Base-by-base conservation (phyloP, 2,888 invertebrate genomes). In the Nemotelus pantherinus region DNA sequence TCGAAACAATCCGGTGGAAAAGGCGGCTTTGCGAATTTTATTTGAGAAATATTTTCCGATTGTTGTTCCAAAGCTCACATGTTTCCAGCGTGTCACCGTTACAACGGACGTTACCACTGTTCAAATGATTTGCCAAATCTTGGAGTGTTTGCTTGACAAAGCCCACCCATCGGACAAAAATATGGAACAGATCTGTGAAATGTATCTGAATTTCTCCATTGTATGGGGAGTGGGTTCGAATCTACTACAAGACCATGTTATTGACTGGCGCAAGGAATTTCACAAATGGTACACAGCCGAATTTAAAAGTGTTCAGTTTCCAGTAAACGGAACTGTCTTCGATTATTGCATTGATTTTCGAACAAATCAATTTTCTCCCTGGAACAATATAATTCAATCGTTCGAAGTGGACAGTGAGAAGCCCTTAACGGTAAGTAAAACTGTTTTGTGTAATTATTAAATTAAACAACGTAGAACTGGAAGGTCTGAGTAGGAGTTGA, bases 181-280 rank as follows among this genome's bases (percentile, higher is more conserved):
- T 79, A 83, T 45, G 84, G 85, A 78, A 76, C 82, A 75, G 87
- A 93, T 93, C 92, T 92, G 82, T 84, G 98, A 98, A 88, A 91
- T 93, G 7, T 96, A 97, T 86, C 98, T 98, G 87, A 95, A 93
- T 3, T 98, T 98, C 86, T 92, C 93, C 48, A 90, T 93, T 78
- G 91, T 97, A 71, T 98, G 98, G 98, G 95, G 97, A 2, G 98
- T 98, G 84, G 98, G 98, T 2, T 96, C 97, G 0, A 93, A 93
- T 0, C 89, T 95, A 80, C 95, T 94, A 87, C 95, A 95, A 89
- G 97, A 98, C 87, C 93, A 95, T 88, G 88, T 95, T 76, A 90
- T 94, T 9, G 98, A 98, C 86, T 96, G 97, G 93, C 91, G 97
- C 75, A 93, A 93, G 80, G 98, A 98, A 85, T 98, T 98, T 86